phyloP scores from a whole-genome alignment of 2,113 vertebrate species.

The Lota lota region DNA sequence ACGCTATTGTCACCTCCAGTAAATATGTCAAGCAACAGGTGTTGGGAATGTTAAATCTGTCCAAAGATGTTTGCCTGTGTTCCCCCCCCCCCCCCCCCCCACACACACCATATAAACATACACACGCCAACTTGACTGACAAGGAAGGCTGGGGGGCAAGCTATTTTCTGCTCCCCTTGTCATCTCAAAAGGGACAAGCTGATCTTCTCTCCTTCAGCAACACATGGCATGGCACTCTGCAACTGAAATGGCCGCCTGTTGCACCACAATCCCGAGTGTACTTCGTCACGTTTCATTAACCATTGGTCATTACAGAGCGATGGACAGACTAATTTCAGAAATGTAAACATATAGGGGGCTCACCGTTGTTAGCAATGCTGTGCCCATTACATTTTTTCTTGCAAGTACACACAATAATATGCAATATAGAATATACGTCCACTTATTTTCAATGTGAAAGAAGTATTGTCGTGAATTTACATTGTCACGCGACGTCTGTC shows the following conservation, averaged over 20 bases:
- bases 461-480: too few relatives aligned
- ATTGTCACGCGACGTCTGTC: background rate
- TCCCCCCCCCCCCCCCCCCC: conserved; percentile 14
- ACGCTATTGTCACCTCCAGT: conserved; percentile 32
- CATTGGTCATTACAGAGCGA: too few relatives aligned
- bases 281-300: too few relatives aligned
- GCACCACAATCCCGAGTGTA: too few relatives aligned
- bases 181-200: conserved; percentile 76
- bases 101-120: conserved; percentile 50
- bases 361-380: too few relatives aligned
- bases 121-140: conserved; percentile 80
- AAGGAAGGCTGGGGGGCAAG: conserved; percentile 81
- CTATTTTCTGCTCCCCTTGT: conserved; percentile 92
- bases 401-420: too few relatives aligned
- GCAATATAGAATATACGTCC: too few relatives aligned
- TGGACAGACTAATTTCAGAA: too few relatives aligned
- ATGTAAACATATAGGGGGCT: too few relatives aligned
- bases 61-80: conserved; percentile 29
- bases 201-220: conserved; percentile 70
- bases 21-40: conserved; percentile 63
- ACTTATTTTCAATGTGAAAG: too few relatives aligned
- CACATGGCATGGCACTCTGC: conserved; percentile 67
- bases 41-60: conserved; percentile 60
- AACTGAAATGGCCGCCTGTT: conserved; percentile 33
- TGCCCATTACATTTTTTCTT: too few relatives aligned